Evolutionary conservation across 1,140 invertebrate genomes (phyloP).

Genomic region (Parasteatoda tepidariorum): DNA sequence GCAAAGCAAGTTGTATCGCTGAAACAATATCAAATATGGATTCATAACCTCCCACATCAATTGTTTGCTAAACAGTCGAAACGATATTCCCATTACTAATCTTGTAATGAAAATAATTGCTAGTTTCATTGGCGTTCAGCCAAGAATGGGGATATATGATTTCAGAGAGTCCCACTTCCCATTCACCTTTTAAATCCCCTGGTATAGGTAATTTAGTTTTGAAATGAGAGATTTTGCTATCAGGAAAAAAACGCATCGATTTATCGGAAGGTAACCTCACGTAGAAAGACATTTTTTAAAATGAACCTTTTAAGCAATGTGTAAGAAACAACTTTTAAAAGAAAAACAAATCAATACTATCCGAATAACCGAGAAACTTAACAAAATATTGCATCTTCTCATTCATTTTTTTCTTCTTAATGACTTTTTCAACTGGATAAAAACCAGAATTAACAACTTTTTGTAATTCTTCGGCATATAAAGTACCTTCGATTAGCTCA

Average conservation of each 20-base stretch:
- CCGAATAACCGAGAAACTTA: conserved; percentile 4
- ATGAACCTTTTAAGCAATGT: background rate
- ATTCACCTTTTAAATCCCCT: background rate
- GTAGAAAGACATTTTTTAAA: conserved; percentile 2
- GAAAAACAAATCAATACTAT: conserved; percentile 1
- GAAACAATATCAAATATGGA: background rate
- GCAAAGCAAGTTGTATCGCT: background rate
- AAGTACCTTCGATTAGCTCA: conserved; percentile 39
- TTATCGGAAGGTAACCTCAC: conserved; percentile 12
- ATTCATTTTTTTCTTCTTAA: background rate
- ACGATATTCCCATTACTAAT: background rate
- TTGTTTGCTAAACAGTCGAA: background rate
- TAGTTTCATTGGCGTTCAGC: conserved; percentile 10
- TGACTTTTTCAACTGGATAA: background rate
- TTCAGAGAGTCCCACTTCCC: background rate
- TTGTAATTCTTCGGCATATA: conserved; percentile 55
- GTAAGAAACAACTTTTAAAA: background rate
- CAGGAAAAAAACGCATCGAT: background rate
- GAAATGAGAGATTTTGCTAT: conserved; percentile 17
- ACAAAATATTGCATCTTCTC: conserved; percentile 13
- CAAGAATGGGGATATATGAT: conserved; percentile 10
- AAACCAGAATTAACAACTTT: background rate
- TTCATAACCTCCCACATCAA: background rate
- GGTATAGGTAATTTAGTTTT: background rate
- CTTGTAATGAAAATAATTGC: background rate